Evolutionary conservation across 64 coral and sea anemone genomes (phyloP).

Genomic region (Montipora sp.): DNA sequence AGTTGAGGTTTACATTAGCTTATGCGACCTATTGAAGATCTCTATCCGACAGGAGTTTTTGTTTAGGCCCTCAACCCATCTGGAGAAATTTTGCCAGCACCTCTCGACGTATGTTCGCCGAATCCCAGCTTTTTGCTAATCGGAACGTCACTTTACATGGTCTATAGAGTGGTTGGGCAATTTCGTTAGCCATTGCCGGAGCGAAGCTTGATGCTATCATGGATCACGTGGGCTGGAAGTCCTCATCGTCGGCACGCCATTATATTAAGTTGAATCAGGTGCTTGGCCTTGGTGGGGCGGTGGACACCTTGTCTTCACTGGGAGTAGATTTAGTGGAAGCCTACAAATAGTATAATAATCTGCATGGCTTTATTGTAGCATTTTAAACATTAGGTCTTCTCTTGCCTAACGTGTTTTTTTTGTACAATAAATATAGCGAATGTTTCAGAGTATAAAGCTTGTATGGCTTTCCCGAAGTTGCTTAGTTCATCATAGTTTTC

Average conservation of each 20-base stretch:
- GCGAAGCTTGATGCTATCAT: not conserved
- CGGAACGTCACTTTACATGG: constrained; percentile 35
- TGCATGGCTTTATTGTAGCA: constrained; percentile 4
- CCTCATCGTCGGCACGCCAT: not conserved
- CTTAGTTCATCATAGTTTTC: no score
- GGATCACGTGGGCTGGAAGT: constrained; percentile 22
- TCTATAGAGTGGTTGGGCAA: constrained; percentile 14
- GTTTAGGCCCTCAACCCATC: not conserved
- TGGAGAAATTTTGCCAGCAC: not conserved
- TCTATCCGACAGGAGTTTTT: not conserved
- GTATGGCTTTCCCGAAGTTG: no score
- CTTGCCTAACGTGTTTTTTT: no score
- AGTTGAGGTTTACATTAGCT: constrained; percentile 15
- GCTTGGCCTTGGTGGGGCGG: not conserved
- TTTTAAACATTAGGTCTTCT: not conserved
- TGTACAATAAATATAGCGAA: no score
- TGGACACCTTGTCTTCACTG: not conserved
- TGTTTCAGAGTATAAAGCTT: no score
- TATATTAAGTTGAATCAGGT: constrained; percentile 41
- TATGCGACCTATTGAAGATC: constrained; percentile 35
- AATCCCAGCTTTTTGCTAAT: not conserved
- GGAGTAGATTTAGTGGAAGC: not conserved
- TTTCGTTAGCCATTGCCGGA: not conserved
- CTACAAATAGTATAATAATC: not conserved
- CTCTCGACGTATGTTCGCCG: not conserved